These are phyloP conservation scores for Sclerodermus sp. DNA, from an alignment of 2,888 invertebrate genomes.

Conservation along the genomic window DNA sequence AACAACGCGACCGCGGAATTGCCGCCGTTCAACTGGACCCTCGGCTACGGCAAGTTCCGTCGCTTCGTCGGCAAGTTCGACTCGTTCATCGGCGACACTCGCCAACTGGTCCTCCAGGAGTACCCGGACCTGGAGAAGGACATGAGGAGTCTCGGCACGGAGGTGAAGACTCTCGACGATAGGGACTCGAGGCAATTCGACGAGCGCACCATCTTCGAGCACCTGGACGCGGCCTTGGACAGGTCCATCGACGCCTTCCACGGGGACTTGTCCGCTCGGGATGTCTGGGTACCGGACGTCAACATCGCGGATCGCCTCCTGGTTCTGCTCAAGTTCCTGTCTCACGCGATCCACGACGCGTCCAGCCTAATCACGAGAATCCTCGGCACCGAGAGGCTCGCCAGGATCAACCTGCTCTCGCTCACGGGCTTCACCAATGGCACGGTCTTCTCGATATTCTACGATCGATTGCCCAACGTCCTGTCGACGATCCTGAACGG, in stretches of 20 bases:
- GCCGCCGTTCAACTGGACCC: conserved; percentile 45
- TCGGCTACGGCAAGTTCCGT: conserved; percentile 43
- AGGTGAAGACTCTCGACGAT: conserved; percentile 27
- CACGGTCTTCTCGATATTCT: conserved; percentile 34
- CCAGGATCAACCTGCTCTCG: conserved; percentile 31
- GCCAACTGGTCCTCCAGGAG: conserved; percentile 27
- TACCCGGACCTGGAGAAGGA: conserved; percentile 30
- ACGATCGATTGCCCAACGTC: conserved; percentile 37
- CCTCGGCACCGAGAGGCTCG: conserved; percentile 18
- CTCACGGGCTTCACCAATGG: conserved; percentile 40
- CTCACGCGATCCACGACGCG: conserved; percentile 33
- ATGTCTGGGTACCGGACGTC: conserved; percentile 26
- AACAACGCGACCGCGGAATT: conserved; percentile 19
- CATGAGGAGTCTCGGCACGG: conserved; percentile 22
- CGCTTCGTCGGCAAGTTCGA: conserved; percentile 34
- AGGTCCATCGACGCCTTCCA: conserved; percentile 28
- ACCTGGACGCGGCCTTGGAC: conserved; percentile 41
- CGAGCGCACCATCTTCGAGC: conserved; percentile 22
- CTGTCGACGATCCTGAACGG: conserved; percentile 41
- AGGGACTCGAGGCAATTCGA: conserved; percentile 3
- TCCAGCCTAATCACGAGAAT: conserved; percentile 8
- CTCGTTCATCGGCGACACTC: conserved; percentile 24
- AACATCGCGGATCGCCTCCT: conserved; percentile 33
- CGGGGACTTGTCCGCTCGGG: conserved; percentile 25
- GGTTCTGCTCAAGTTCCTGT: conserved; percentile 33